Percentiles rank a stretch among this genome's conserved stretches.
These are phyloP conservation scores for Myoxocephalus aenaeus DNA, from an alignment of 2,797 vertebrate genomes.

Conservation along the genomic window DNA sequence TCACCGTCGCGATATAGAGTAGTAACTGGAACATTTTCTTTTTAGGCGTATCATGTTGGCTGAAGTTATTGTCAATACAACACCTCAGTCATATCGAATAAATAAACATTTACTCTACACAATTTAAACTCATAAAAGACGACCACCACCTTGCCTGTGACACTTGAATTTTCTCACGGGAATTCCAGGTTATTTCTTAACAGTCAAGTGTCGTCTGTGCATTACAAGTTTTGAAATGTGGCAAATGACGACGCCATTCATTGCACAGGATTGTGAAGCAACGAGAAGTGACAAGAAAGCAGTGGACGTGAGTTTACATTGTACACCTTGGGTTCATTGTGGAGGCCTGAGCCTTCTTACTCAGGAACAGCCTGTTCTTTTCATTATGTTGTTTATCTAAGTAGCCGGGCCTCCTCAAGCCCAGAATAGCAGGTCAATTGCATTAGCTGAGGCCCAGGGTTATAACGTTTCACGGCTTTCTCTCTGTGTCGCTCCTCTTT, in stretches of 20 bases:
- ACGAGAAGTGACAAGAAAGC: conserved; percentile 12
- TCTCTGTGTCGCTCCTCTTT: conserved; percentile 34
- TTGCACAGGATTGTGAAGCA: not conserved
- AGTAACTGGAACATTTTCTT: conserved; percentile 34
- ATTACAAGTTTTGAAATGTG: conserved; percentile 1
- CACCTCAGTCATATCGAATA: conserved; percentile 22
- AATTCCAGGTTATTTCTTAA: conserved; percentile 2
- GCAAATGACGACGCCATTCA: not conserved
- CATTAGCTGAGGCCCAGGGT: conserved; percentile 78
- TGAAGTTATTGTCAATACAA: conserved; percentile 16
- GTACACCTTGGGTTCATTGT: conserved; percentile 54
- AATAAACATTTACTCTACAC: conserved; percentile 32
- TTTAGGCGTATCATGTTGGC: conserved; percentile 13
- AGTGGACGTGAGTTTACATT: conserved; percentile 33
- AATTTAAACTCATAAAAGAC: not conserved
- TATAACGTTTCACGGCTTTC: conserved; percentile 78
- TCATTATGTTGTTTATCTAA: conserved; percentile 83
- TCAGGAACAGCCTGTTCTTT: conserved; percentile 80
- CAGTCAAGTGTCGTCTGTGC: not conserved
- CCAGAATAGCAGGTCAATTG: conserved; percentile 83
- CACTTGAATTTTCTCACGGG: not conserved
- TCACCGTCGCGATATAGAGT: not conserved
- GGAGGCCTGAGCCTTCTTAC: conserved; percentile 70
- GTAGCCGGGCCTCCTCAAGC: conserved; percentile 75
- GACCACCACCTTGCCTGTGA: not conserved